phyloP scores from a whole-genome alignment of 1,140 invertebrate genomes.

The Adelges cooleyi region DNA sequence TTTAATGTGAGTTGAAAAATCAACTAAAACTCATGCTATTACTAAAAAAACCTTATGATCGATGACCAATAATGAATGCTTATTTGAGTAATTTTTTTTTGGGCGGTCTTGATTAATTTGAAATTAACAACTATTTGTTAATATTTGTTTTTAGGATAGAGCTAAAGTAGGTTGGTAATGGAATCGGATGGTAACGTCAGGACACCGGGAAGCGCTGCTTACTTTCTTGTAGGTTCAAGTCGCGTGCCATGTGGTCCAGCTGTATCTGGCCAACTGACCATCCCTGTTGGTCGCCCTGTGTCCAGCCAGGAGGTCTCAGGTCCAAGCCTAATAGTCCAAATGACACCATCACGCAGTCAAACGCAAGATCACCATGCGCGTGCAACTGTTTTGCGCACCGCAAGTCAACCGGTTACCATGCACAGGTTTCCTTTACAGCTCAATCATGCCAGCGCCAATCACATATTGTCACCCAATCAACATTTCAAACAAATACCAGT shows the following conservation, averaged over 20 bases:
- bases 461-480: constrained; percentile 17
- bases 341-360: constrained; percentile 24
- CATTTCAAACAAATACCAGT: constrained; percentile 26
- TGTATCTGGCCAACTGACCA: constrained; percentile 16
- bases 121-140: too few relatives aligned
- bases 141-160: constrained; percentile 16
- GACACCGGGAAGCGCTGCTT: constrained; percentile 25
- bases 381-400: neutral
- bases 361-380: constrained; percentile 22
- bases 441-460: constrained; percentile 24
- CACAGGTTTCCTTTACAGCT: constrained; percentile 17
- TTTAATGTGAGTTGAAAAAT: too few relatives aligned
- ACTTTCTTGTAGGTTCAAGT: constrained; percentile 25
- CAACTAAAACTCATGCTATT: too few relatives aligned
- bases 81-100: too few relatives aligned
- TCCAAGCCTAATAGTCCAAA: constrained; percentile 15
- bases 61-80: too few relatives aligned
- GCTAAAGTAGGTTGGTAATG: constrained; percentile 23
- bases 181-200: constrained; percentile 22
- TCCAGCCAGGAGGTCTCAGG: constrained; percentile 16
- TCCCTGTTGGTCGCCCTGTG: constrained; percentile 14
- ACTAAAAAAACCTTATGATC: too few relatives aligned
- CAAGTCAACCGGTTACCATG: constrained; percentile 21
- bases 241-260: constrained; percentile 21
- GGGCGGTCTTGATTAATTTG: too few relatives aligned